Base-by-base conservation (phyloP, 2,888 invertebrate species). In the Notodonta ziczac region DNA sequence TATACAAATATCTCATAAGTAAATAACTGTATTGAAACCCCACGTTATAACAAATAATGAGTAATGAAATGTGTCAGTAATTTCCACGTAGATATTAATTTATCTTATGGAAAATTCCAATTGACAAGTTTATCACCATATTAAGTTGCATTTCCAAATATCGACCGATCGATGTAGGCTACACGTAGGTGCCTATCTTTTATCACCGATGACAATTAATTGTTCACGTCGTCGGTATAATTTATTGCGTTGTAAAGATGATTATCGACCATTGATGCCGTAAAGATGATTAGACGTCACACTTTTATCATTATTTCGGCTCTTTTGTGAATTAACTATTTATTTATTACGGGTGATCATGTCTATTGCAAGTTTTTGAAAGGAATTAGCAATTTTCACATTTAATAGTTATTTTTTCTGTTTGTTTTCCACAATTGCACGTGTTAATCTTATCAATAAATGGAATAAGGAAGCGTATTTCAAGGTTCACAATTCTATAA, bases 31-130 rank as follows among this genome's bases (percentile, higher is more conserved):
- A 24, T 24, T 24, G 24, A 24, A 24, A 24, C 1, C 24, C 24
- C 24, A 2, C 24, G 24, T 46, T n/a, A 46, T n/a, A 46, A 46
- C n/a, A n/a, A 24, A 24, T 60, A 61, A 63, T 61, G 39, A 50
- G 35, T 57, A 24, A 24, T 24, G 24, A 2, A 24, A 10, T 48
- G n/a, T 61, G 52, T 54, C 58, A 52, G 60, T 24, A 13, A 46
- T n/a, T 46, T 46, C 46, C 5, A n/a, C 13, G 13, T 46, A 46
- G 1, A 24, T 2, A 5, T 44, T 44, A n/a, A 16, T 14, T 57
- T 59, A 62, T 62, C 63, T 60, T 52, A 58, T 58, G 73, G 74
- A 77, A 77, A 61, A 70, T 78, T 77, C 73, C 78, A 61, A 46
- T 60, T 35, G 50, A 46, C 32, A 54, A 57, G 16, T 63, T 65